Conservation (phyloP, 2,888 invertebrate genomes). For the Lasioglossum malachurum region DNA sequence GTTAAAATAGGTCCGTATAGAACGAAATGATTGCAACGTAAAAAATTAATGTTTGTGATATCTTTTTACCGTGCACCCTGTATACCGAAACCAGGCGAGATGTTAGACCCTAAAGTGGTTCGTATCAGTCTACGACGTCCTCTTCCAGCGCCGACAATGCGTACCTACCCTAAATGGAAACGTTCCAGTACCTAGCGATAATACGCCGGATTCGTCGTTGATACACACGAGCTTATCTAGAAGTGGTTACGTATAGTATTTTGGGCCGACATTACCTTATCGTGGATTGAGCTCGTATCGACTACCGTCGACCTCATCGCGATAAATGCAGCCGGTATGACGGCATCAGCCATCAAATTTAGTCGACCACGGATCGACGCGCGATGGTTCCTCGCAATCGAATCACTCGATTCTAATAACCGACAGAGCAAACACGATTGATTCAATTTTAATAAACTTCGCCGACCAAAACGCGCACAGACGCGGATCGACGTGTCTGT, state of each 20-base stretch:
- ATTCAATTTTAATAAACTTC: constrained; percentile 42
- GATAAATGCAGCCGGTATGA: constrained; percentile 46
- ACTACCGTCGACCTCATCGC: constrained; percentile 43
- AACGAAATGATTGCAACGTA: too few species aligned
- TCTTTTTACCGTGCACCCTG: neutral
- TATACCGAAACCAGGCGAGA: neutral
- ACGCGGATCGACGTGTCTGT: constrained; percentile 1
- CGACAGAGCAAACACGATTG: constrained; percentile 6
- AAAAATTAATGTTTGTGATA: too few species aligned
- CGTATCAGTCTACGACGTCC: constrained; percentile 13
- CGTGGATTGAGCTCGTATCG: constrained; percentile 49
- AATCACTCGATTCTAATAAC: constrained; percentile 36
- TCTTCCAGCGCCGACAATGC: constrained; percentile 51
- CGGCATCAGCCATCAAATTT: constrained; percentile 16
- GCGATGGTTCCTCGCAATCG: constrained; percentile 13
- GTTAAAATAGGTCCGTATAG: too few species aligned
- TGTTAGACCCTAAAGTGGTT: neutral
- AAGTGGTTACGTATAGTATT: constrained; percentile 55
- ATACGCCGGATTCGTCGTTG: constrained; percentile 41
- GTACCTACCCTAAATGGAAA: constrained; percentile 34
- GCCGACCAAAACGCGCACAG: neutral
- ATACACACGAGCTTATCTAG: constrained; percentile 64
- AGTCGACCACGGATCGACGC: neutral
- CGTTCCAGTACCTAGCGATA: constrained; percentile 59
- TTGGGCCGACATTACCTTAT: constrained; percentile 68